Evolutionary conservation across 1,140 invertebrate genomes (phyloP).

Genomic region (Aphelenchoides besseyi): DNA sequence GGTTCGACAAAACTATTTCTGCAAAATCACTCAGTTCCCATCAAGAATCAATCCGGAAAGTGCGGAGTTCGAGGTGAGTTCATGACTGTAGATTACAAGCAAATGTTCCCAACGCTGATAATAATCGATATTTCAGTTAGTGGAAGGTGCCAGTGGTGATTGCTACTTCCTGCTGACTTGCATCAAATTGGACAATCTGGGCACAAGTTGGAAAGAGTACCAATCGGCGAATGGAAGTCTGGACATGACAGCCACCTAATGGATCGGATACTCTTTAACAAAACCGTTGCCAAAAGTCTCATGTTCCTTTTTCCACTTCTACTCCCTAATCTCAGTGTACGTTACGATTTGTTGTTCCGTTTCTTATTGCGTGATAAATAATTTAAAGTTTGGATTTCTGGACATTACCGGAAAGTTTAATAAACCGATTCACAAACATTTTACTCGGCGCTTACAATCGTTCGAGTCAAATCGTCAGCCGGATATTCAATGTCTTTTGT

Average conservation of each 20-base stretch:
- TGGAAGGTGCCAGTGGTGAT: conserved; percentile 46
- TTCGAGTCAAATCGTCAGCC: not conserved
- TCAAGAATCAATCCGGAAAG: conserved; percentile 51
- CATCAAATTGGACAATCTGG: conserved; percentile 46
- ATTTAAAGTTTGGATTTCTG: too few relatives aligned
- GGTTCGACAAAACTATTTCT: conserved; percentile 40
- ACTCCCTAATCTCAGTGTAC: not conserved
- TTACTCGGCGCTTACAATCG: not conserved
- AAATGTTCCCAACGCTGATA: not conserved
- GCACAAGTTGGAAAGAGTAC: conserved; percentile 53
- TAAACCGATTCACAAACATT: too few relatives aligned
- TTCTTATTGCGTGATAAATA: too few relatives aligned
- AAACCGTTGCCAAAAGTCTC: not conserved
- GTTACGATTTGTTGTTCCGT: not conserved
- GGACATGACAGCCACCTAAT: conserved; percentile 36
- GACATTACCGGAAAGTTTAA: too few relatives aligned
- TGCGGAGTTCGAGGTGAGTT: conserved; percentile 44
- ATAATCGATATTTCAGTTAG: conserved; percentile 28
- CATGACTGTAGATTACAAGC: not conserved
- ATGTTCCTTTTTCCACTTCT: not conserved
- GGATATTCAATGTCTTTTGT: not conserved
- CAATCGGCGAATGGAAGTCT: conserved; percentile 42
- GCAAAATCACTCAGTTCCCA: conserved; percentile 44
- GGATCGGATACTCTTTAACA: not conserved
- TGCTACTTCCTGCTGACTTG: conserved; percentile 47